phyloP scores from a whole-genome alignment of 2,113 vertebrate genomes.

The Galeopterus variegatus region DNA sequence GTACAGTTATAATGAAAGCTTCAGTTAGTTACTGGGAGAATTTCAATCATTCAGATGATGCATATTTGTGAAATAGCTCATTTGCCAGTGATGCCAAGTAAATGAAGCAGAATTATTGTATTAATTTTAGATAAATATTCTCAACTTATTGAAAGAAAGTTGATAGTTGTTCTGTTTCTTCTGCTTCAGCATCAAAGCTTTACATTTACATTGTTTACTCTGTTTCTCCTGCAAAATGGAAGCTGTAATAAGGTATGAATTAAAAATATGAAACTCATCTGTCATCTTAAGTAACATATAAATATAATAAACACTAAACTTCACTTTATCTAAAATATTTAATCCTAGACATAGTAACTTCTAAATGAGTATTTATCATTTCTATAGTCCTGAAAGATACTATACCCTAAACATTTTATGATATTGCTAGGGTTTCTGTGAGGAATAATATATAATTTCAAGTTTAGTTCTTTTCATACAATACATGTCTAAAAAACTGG shows the following conservation, averaged over 20 bases:
- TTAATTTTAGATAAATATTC: conserved; percentile 50
- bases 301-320: background rate
- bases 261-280: background rate
- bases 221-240: background rate
- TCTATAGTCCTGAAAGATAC: background rate
- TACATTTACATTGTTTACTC: background rate
- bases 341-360: background rate
- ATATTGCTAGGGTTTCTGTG: background rate
- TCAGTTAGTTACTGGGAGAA: conserved; percentile 30
- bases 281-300: background rate
- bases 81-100: background rate
- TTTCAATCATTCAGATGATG: conserved; percentile 68
- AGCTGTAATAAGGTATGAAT: background rate
- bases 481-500: background rate
- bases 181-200: background rate
- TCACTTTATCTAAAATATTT: conserved; percentile 34
- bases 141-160: background rate
- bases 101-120: conserved; percentile 53
- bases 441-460: background rate
- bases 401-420: background rate
- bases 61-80: conserved; percentile 47
- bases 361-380: background rate
- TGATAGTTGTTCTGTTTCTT: background rate
- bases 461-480: background rate
- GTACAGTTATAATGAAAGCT: conserved; percentile 58